phyloP scores from a whole-genome alignment of 2,113 vertebrate genomes.

The Rhombomys opimus region DNA sequence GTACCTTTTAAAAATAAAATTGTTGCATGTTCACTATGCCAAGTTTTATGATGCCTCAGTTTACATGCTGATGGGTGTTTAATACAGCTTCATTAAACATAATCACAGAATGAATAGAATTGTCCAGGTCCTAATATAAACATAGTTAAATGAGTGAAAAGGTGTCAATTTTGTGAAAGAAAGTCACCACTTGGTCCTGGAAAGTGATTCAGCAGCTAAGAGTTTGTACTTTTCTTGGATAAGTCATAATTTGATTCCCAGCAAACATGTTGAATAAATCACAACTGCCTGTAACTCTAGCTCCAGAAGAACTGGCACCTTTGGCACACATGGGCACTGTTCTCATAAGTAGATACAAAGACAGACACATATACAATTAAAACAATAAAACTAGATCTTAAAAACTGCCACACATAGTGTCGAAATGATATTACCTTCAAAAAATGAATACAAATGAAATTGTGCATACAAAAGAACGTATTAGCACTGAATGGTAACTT shows the following conservation, averaged over 20 bases:
- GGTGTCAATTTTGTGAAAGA: neutral
- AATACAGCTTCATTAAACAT: neutral
- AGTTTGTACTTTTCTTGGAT: neutral
- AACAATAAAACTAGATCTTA: neutral
- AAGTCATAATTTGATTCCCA: neutral
- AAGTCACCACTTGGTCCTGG: neutral
- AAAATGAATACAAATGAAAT: neutral
- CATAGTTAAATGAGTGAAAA: neutral
- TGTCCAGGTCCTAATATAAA: neutral
- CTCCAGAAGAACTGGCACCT: too few species aligned
- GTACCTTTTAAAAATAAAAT: slow-evolving; percentile 28
- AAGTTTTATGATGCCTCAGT: neutral
- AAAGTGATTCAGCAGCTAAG: neutral
- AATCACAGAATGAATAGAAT: slow-evolving; percentile 33
- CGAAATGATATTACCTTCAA: slow-evolving; percentile 19
- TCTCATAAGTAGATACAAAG: neutral
- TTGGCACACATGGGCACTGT: too few species aligned
- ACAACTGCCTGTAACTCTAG: neutral
- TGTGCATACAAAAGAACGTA: neutral
- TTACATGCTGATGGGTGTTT: neutral
- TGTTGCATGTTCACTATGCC: slow-evolving; percentile 36
- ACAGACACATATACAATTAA: neutral
- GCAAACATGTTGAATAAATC: neutral
- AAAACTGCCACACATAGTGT: neutral
- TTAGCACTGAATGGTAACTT: neutral